These are phyloP conservation scores for Apodemia hepburni DNA, from an alignment of 2,888 invertebrate species.

Conservation along the genomic window DNA sequence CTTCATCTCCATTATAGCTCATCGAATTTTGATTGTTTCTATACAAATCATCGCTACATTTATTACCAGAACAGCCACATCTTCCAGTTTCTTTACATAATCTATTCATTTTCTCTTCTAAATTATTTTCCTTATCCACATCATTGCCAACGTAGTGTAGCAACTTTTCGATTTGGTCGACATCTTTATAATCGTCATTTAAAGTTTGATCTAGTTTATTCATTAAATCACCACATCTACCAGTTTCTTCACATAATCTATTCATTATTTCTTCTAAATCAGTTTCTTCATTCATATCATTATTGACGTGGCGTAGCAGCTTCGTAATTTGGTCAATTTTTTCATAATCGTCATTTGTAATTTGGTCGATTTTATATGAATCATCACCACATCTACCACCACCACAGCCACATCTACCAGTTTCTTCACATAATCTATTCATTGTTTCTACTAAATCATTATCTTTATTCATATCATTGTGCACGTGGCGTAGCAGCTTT, in stretches of 20 bases:
- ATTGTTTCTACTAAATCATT: neutral
- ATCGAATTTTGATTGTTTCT: neutral
- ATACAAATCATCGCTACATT: constrained; percentile 23
- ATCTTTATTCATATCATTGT: neutral
- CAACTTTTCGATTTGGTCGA: constrained; percentile 25
- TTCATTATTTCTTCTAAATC: neutral
- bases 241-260: neutral
- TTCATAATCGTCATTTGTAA: too few relatives aligned
- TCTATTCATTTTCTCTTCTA: constrained; percentile 21
- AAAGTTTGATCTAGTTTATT: neutral
- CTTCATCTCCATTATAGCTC: neutral
- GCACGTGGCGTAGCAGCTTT: neutral
- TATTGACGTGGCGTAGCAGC: neutral
- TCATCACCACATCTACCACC: neutral
- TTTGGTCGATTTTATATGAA: neutral
- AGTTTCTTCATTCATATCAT: neutral
- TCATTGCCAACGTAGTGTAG: constrained; percentile 23
- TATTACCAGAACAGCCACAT: constrained; percentile 30
- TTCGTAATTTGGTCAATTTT: neutral
- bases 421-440: neutral
- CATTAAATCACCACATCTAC: neutral
- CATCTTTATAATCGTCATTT: constrained; percentile 7
- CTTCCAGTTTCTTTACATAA: constrained; percentile 30
- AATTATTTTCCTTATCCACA: constrained; percentile 5
- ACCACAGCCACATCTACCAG: neutral